Base-by-base conservation (phyloP, 2,797 vertebrate species). In the Thripadectes ignobilis region DNA sequence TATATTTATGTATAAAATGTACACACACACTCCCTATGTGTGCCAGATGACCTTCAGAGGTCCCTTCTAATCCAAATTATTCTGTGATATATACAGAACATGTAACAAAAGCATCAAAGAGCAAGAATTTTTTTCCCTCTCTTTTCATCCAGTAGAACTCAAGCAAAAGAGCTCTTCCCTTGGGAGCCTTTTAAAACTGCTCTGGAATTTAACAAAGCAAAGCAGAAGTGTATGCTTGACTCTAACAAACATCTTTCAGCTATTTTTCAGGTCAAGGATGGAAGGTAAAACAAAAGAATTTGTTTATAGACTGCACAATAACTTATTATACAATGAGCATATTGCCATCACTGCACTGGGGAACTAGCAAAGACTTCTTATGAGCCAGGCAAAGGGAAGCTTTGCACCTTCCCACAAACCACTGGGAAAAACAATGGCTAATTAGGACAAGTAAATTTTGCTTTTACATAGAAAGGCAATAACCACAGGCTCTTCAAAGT, bases 161-260 rank as follows among this genome's bases (percentile, higher is more conserved):
- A 95, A 96, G 62, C 29, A 92, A 49, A 88, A 59, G 54, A 58
- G 12, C 36, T 81, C 57, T 69, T 85, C 88, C 81, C 43, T 18
- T 57, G 45, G 58, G 49, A 94, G 27, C 45, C 69, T 95, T 91
- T 93, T 82, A 90, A 74, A 96, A 95, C 45, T 13, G 36, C 51
- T 81, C 34, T 79, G 62, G 79, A 95, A 76, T 89, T 90, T 36
- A 76, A 76, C 84, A 94, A 95, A 95, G 36, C 20, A 12, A 80
- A 29, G 48, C 7, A 0, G 5, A 76, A 67, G 34, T 15, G 30
- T 63, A 65, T 21, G 46, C 71, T 72, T 36, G 4, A 69, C 39
- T 82, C 52, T 30, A 67, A 55, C 65, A 66, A 89, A 58, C 23
- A 66, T 19, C 78, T 88, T 93, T 75, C 36, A 78, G 73, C 66